Base-by-base conservation (phyloP, 2,888 invertebrate genomes). In the Aleiodes alternator region DNA sequence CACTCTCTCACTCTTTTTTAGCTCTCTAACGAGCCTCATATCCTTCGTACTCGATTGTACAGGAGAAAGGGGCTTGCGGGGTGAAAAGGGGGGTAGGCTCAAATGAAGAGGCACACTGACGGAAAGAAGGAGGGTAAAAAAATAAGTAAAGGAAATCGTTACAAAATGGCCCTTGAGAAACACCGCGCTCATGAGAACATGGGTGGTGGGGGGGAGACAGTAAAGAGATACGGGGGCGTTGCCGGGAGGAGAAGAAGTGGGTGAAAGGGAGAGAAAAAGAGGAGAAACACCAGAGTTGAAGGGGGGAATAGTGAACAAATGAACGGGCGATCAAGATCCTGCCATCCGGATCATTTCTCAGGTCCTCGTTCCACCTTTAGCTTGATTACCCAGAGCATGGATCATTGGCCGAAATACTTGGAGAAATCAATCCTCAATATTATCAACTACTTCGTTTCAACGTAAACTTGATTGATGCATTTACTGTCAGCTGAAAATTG, bases 161-260 rank as follows among this genome's bases (percentile, higher is more conserved):
- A 85, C 85, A 83, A 87, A 87, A 87, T 85, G 84, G 84, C 83
- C 83, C 76, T 81, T 82, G 85, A 85, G 85, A 85, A 85, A 86
- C 84, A 83, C 84, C 77, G 55, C 75, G 73, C 69, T 76, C 70
- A 73, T 70, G 64, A 38, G 72, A 64, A 71, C 74, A 76, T 70
- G 38, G 59, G 23, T 23, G 74, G 77, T 43, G 68, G 71, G 64
- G 64, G 72, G 57, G 69, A 71, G 76, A 68, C 59, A 70, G 71
- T 75, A 76, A 78, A 76, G 66, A 76, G 69, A 69, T 68, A 72
- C 61, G 51, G 72, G 72, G 72, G 76, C 72, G 76, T 68, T 61
- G 43, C 76, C 51, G 51, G 16, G 68, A n/a, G 11, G 43, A 31
- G 16, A 64, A 51, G 38, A 43, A 43, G 9, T 9, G 43, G 8